Evolutionary conservation across 2,797 vertebrate species (phyloP).

Genomic region (Streptopelia turtur): DNA sequence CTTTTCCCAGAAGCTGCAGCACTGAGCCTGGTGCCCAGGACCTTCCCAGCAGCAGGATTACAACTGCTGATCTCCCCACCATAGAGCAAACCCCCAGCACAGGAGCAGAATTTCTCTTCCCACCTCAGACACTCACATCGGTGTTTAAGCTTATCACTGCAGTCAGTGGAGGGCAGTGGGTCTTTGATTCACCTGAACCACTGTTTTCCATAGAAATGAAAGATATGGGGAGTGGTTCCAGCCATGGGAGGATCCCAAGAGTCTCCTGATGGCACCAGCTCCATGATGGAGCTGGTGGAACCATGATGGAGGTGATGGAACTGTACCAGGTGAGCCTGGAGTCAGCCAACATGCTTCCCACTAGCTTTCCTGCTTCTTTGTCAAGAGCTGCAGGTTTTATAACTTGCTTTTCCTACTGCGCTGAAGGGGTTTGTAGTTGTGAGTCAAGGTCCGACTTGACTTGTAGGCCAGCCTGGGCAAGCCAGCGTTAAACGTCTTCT

Average conservation of each 20-base stretch:
- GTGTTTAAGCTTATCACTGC: neutral
- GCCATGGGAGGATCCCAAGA: neutral
- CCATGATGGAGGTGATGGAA: too few species aligned
- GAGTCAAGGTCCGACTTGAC: neutral
- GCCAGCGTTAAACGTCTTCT: neutral
- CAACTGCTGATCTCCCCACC: neutral
- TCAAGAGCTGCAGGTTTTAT: neutral
- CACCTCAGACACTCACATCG: neutral
- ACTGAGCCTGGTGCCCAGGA: neutral
- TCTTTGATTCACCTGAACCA: neutral
- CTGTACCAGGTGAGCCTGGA: neutral
- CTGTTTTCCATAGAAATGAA: neutral
- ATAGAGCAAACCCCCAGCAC: neutral
- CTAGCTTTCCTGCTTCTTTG: neutral
- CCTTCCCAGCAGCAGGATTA: neutral
- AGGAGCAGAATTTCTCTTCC: neutral
- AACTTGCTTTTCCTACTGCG: neutral
- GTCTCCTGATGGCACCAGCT: neutral
- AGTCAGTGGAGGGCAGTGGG: neutral
- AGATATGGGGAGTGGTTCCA: neutral
- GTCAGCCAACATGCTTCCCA: neutral
- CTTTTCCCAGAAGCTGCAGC: neutral
- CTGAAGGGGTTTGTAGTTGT: neutral
- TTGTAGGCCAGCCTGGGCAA: neutral
- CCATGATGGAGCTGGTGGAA: neutral